Evolutionary conservation across 2,113 vertebrate species (phyloP).

Genomic region (Festucalex cinctus): DNA sequence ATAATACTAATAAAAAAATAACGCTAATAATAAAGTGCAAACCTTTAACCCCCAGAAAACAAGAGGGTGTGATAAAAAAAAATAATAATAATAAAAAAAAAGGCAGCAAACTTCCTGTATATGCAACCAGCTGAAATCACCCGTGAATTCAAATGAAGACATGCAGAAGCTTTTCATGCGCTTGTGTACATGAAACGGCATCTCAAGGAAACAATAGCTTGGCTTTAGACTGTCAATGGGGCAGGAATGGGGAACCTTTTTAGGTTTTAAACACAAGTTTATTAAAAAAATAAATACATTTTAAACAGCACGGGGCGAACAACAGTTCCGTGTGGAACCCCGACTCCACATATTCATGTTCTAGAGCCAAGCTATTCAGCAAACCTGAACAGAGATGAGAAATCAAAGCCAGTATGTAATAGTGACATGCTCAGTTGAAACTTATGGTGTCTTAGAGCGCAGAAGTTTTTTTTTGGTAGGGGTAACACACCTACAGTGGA

Average conservation of each 20-base stretch:
- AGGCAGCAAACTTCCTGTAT: slow-evolving; percentile 72
- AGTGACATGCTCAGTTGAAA: slow-evolving; percentile 45
- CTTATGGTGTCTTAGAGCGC: slow-evolving; percentile 7
- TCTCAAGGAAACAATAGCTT: slow-evolving; percentile 29
- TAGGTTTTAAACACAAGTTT: neutral
- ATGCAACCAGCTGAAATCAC: slow-evolving; percentile 60
- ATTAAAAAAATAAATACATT: neutral
- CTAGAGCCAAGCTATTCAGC: slow-evolving; percentile 36
- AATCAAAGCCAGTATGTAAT: slow-evolving; percentile 38
- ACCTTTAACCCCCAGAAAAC: slow-evolving; percentile 26
- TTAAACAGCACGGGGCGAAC: neutral
- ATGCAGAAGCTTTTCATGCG: slow-evolving; percentile 69
- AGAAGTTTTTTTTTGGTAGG: neutral
- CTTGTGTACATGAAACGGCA: slow-evolving; percentile 32
- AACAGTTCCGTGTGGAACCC: neutral
- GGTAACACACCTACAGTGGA: slow-evolving; percentile 41
- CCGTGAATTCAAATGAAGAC: slow-evolving; percentile 48
- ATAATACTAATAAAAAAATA: too few species aligned
- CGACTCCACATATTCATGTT: neutral
- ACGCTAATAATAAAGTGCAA: too few species aligned
- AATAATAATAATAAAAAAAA: slow-evolving; percentile 32
- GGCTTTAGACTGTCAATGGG: slow-evolving; percentile 32
- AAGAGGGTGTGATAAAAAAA: slow-evolving; percentile 22
- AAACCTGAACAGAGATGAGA: slow-evolving; percentile 29
- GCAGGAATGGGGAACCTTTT: neutral